phyloP scores from a whole-genome alignment of 2,888 invertebrate species.

The Dorcus parallelipipedus region DNA sequence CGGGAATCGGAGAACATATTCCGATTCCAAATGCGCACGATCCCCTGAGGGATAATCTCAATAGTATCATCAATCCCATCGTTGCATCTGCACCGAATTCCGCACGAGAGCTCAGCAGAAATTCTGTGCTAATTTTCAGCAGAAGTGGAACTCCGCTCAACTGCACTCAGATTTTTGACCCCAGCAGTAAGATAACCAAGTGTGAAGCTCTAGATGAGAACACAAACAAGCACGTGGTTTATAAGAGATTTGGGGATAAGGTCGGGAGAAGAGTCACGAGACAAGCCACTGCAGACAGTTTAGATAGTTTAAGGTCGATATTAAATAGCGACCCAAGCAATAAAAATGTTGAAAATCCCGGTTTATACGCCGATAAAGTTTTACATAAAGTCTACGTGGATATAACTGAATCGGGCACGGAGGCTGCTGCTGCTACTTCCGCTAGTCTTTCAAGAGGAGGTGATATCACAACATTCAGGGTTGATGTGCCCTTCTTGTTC shows the following conservation, averaged over 20 bases:
- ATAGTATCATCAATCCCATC: conserved; percentile 7
- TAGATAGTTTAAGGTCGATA: conserved; percentile 36
- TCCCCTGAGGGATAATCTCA: not conserved
- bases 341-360: conserved; percentile 51
- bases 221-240: conserved; percentile 29
- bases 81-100: not conserved
- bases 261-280: conserved; percentile 40
- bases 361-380: conserved; percentile 60
- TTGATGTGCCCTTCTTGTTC: conserved; percentile 70
- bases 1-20: conserved; percentile 35
- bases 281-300: conserved; percentile 29
- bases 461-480: conserved; percentile 53
- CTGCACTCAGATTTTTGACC: conserved; percentile 36
- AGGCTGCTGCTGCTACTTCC: conserved; percentile 66
- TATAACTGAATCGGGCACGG: conserved; percentile 67
- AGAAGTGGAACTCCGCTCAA: conserved; percentile 29
- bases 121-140: conserved; percentile 30
- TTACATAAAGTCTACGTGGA: conserved; percentile 65
- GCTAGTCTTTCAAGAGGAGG: conserved; percentile 57
- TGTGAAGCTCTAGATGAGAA: conserved; percentile 28
- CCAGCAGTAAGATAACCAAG: conserved; percentile 29
- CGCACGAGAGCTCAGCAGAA: not conserved
- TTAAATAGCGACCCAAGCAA: conserved; percentile 40
- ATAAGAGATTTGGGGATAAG: conserved; percentile 40
- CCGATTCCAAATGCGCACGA: not conserved